Conservation (phyloP, 2,113 vertebrate genomes). For the Campylorhamphus procurvoides region DNA sequence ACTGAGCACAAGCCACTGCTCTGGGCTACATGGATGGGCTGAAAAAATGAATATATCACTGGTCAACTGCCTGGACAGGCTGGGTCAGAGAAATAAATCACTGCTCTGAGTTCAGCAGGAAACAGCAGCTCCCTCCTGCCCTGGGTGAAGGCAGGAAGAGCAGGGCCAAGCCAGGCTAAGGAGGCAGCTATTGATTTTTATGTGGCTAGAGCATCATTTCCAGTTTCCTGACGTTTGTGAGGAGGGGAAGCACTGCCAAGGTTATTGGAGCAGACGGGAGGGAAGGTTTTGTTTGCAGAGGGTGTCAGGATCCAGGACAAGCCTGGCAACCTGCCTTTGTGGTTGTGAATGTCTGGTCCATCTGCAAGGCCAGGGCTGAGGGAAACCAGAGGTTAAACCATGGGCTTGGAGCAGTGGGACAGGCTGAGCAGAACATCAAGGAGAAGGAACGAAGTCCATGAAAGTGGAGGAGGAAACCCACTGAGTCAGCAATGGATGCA, state of each 20-base stretch:
- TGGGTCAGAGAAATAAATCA: background rate
- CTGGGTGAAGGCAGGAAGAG: background rate
- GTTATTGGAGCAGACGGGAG: background rate
- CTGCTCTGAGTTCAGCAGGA: accelerated
- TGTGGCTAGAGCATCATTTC: background rate
- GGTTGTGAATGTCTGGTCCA: background rate
- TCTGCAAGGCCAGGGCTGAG: background rate
- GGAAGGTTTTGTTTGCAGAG: background rate
- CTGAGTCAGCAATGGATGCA: background rate
- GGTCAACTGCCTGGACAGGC: background rate
- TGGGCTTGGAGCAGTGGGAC: background rate
- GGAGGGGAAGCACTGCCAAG: background rate
- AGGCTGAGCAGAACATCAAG: background rate
- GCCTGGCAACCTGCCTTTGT: background rate
- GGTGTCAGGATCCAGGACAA: background rate
- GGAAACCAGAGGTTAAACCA: background rate
- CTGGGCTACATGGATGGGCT: background rate
- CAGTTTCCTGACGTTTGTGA: background rate
- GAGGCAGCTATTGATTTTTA: background rate
- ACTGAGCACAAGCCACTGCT: background rate
- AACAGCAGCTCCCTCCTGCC: background rate
- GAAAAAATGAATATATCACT: background rate
- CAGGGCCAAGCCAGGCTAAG: background rate
- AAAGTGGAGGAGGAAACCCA: background rate
- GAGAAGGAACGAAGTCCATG: background rate